These are phyloP conservation scores for Campylomormyrus tamandua DNA, from an alignment of 2,113 vertebrate genomes.

Conservation along the genomic window DNA sequence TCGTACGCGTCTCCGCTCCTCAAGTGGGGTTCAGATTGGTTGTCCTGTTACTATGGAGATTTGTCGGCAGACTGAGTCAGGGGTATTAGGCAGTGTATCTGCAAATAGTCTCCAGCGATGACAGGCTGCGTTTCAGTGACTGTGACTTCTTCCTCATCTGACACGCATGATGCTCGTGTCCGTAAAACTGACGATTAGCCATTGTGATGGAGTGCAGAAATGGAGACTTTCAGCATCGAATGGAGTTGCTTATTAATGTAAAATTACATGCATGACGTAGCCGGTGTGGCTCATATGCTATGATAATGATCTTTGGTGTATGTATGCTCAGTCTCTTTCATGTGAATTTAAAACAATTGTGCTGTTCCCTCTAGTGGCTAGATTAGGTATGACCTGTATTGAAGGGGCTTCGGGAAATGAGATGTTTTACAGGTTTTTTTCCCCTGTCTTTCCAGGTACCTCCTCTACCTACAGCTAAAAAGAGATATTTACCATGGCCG, in stretches of 20 bases:
- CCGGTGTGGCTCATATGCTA: not conserved
- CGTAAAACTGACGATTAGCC: not conserved
- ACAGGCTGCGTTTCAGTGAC: not conserved
- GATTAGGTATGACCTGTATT: not conserved
- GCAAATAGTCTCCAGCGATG: conserved; percentile 8
- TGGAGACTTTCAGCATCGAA: not conserved
- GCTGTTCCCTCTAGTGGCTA: conserved; percentile 22
- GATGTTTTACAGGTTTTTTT: not conserved
- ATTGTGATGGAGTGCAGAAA: not conserved
- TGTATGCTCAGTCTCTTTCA: not conserved
- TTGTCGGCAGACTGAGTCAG: not conserved
- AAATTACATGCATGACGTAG: not conserved
- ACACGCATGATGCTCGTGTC: not conserved
- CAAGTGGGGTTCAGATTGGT: conserved; percentile 1
- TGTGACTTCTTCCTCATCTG: not conserved
- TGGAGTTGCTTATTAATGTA: not conserved
- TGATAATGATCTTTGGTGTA: not conserved
- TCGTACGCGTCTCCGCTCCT: not conserved
- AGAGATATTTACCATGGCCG: conserved; percentile 96
- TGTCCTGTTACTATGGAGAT: conserved; percentile 18
- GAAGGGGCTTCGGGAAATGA: not conserved
- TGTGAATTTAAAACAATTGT: not conserved
- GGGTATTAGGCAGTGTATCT: conserved; percentile 1
- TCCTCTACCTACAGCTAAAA: conserved; percentile 91
- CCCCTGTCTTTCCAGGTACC: conserved; percentile 71